Evolutionary conservation across 2,797 vertebrate genomes (phyloP), one percentile per base, ranked within the genome.

Genomic region (Mastacembelus armatus): DNA sequence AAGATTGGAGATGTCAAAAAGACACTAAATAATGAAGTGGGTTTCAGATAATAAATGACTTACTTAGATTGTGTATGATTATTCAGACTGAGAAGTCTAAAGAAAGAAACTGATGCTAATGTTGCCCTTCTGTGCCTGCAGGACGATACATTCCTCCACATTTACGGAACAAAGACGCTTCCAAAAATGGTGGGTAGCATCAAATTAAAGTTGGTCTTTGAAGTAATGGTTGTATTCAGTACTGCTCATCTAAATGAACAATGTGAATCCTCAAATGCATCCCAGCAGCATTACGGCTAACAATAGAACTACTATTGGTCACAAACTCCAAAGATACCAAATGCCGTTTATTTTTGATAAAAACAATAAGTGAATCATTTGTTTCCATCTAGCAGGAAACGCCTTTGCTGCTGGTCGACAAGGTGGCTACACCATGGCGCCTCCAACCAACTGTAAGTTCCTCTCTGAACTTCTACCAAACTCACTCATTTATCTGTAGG

Each of bases 71-170:
- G n/a, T n/a, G n/a, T n/a, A n/a, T n/a, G n/a, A n/a, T n/a, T n/a
- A n/a, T 36, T 36, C 14, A 30, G 38, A 49, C 33, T n/a, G n/a
- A n/a, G n/a, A n/a, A n/a, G n/a, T n/a, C n/a, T 4, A 35, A 30
- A 14, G 32, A 47, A 47, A 7, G 16, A 47, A 56, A 39, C 50
- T 38, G 64, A 39, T 21, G 29, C 38, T 65, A 42, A 79, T 72
- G 42, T 51, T 66, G 45, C n/a, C n/a, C n/a, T n/a, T 67, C 66
- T 78, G 58, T 88, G 14, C 90, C 64, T 80, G 60, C 75, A 96
- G 97, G 96, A 51, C 92, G 96, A 88, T 98, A 97, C 84, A 97
- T 98, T 93, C 96, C 96, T 92, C 97, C 96, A 94, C 97, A 98
- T 80, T 88, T 98, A 92, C 92, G 96, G 91, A 98, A 97, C 92